phyloP scores from a whole-genome alignment of 2,888 invertebrate species.

The Agrotis clavis region DNA sequence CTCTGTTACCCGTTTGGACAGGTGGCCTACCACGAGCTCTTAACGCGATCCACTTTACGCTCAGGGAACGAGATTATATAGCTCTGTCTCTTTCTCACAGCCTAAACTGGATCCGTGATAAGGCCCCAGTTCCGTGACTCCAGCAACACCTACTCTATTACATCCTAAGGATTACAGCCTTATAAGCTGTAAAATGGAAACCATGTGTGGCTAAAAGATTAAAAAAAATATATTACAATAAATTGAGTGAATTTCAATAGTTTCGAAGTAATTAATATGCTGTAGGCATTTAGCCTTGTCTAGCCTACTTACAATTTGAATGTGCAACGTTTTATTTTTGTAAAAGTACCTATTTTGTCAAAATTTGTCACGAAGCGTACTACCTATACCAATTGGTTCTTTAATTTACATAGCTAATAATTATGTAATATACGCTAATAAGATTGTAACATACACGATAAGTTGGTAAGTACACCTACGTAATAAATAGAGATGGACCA shows the following conservation, averaged over 20 bases:
- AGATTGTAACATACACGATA: constrained; percentile 26
- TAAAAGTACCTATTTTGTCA: neutral
- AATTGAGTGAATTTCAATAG: neutral
- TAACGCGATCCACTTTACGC: too few species aligned
- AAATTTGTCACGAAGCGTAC: neutral
- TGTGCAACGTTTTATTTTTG: neutral
- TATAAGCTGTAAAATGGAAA: neutral
- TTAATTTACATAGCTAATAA: constrained; percentile 46
- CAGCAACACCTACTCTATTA: too few species aligned
- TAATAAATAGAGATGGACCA: too few species aligned
- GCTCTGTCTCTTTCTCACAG: too few species aligned
- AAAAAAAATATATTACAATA: neutral
- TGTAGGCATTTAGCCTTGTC: neutral
- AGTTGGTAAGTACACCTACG: constrained; percentile 22
- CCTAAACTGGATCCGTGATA: too few species aligned
- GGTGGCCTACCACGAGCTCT: too few species aligned
- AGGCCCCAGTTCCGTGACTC: too few species aligned
- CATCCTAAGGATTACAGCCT: neutral
- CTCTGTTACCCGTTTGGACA: too few species aligned
- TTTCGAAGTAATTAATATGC: constrained; percentile 3
- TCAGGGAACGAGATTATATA: too few species aligned
- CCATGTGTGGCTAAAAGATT: neutral
- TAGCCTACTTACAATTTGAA: neutral
- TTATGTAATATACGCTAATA: constrained; percentile 38
- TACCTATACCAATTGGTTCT: neutral